A percentile compares a stretch with the other conserved stretches of the same genome.
Conservation (phyloP, 2,797 vertebrate genomes). For the Coilia nasus region DNA sequence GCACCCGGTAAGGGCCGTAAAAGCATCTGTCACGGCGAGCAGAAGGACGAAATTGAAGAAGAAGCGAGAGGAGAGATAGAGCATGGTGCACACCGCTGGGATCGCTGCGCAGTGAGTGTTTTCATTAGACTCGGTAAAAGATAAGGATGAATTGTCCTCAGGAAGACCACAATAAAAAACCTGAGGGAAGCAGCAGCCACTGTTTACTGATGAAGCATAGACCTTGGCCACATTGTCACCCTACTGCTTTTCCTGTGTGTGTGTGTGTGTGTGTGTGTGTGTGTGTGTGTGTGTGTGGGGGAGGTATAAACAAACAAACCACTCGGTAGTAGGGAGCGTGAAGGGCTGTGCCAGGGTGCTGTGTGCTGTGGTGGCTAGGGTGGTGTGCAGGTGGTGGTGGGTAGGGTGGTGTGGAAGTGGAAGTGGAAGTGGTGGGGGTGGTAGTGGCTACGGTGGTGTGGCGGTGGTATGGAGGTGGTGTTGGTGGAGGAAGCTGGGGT, state of each 20-base stretch:
- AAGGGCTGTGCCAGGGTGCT: conserved; percentile 1
- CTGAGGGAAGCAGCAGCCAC: conserved; percentile 7
- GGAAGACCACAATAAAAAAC: conserved; percentile 52
- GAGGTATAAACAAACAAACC: conserved; percentile 27
- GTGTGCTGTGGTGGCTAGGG: not conserved
- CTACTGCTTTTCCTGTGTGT: not conserved
- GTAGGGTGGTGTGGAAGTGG: not conserved
- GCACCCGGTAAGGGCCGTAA: not conserved
- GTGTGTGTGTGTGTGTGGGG: not conserved
- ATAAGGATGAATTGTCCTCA: conserved; percentile 57
- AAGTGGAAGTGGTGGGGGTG: not conserved
- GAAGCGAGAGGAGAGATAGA: not conserved
- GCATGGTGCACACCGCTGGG: not conserved
- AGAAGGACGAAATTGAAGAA: not conserved
- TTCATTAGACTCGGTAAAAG: conserved; percentile 66
- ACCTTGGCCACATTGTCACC: conserved; percentile 27
- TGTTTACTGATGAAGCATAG: conserved; percentile 27
- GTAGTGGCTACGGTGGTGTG: not conserved
- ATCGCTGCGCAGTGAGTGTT: conserved; percentile 50
- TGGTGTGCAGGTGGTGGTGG: not conserved
- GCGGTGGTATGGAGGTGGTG: not conserved
- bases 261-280: no score
- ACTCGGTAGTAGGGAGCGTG: not conserved
- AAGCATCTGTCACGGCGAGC: not conserved
- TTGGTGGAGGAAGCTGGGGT: not conserved